Evolutionary conservation across 2,888 invertebrate species (phyloP).

Genomic region (Acanthopleura granulata): DNA sequence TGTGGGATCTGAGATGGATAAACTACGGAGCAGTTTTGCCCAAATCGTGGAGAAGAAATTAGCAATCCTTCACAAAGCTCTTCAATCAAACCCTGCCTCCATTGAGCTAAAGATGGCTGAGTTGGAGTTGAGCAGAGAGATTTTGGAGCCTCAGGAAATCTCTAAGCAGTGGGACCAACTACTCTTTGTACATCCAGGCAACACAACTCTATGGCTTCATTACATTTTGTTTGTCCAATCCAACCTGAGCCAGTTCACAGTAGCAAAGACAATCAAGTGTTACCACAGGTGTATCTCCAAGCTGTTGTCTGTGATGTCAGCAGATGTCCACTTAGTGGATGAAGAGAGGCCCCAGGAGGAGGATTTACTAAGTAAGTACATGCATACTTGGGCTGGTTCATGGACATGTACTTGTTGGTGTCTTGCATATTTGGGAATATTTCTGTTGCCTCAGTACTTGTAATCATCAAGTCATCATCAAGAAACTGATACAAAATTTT

Average conservation of each 20-base stretch:
- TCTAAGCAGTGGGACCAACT: slow-evolving; percentile 68
- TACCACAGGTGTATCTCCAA: slow-evolving; percentile 67
- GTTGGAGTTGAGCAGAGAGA: slow-evolving; percentile 61
- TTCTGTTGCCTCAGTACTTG: no score
- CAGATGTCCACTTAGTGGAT: slow-evolving; percentile 62
- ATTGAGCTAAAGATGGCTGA: slow-evolving; percentile 65
- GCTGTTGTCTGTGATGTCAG: slow-evolving; percentile 59
- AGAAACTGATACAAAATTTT: no score
- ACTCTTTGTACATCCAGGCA: slow-evolving; percentile 67
- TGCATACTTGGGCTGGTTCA: neutral
- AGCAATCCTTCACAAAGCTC: slow-evolving; percentile 68
- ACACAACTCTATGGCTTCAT: slow-evolving; percentile 66
- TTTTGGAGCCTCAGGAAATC: slow-evolving; percentile 62
- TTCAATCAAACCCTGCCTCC: slow-evolving; percentile 65
- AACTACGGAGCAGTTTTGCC: slow-evolving; percentile 27
- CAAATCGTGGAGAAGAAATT: slow-evolving; percentile 68
- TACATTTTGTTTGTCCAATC: slow-evolving; percentile 67
- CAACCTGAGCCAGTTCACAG: slow-evolving; percentile 63
- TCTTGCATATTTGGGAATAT: no score
- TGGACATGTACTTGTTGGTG: no score
- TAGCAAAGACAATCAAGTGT: slow-evolving; percentile 56
- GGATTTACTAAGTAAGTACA: slow-evolving; percentile 53
- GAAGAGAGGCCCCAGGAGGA: slow-evolving; percentile 54
- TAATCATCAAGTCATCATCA: no score
- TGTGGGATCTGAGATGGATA: slow-evolving; percentile 20